Evolutionary conservation across 2,888 invertebrate genomes (phyloP).

Genomic region (Synanthedon vespiformis): DNA sequence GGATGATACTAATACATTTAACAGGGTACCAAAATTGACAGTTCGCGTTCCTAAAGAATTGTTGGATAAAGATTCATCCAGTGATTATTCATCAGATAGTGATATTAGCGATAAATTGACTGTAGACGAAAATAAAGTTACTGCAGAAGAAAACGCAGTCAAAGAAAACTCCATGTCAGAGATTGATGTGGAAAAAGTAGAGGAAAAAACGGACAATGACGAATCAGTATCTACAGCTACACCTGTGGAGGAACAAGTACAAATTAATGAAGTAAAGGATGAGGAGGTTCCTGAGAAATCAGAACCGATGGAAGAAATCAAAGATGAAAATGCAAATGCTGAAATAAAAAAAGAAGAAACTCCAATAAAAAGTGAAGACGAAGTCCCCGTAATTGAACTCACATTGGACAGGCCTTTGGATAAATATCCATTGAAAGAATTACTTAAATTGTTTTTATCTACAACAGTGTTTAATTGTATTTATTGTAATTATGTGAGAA

Average conservation of each 20-base stretch:
- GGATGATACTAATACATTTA: conserved; percentile 52
- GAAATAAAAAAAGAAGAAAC: conserved; percentile 15
- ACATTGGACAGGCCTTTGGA: conserved; percentile 81
- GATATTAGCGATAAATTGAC: conserved; percentile 73
- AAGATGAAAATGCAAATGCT: conserved; percentile 12
- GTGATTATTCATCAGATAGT: conserved; percentile 69
- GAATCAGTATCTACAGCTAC: conserved; percentile 1
- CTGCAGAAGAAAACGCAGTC: conserved; percentile 13
- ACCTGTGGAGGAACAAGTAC: conserved; percentile 18
- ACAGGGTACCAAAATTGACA: conserved; percentile 77
- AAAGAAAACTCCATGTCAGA: not conserved
- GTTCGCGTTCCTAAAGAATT: conserved; percentile 75
- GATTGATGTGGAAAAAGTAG: conserved; percentile 8
- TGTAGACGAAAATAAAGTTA: conserved; percentile 62
- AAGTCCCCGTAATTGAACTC: conserved; percentile 76
- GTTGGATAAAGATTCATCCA: conserved; percentile 62
- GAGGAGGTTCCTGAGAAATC: conserved; percentile 24
- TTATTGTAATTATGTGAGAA: conserved; percentile 88
- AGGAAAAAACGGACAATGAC: conserved; percentile 7
- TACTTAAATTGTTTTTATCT: conserved; percentile 79
- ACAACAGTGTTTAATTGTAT: conserved; percentile 79
- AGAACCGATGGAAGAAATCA: conserved; percentile 43
- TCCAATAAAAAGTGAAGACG: conserved; percentile 49
- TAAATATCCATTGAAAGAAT: conserved; percentile 77
- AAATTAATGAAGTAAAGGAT: conserved; percentile 15